Conservation (phyloP, 2,113 vertebrate genomes). For the Nymphicus hollandicus region DNA sequence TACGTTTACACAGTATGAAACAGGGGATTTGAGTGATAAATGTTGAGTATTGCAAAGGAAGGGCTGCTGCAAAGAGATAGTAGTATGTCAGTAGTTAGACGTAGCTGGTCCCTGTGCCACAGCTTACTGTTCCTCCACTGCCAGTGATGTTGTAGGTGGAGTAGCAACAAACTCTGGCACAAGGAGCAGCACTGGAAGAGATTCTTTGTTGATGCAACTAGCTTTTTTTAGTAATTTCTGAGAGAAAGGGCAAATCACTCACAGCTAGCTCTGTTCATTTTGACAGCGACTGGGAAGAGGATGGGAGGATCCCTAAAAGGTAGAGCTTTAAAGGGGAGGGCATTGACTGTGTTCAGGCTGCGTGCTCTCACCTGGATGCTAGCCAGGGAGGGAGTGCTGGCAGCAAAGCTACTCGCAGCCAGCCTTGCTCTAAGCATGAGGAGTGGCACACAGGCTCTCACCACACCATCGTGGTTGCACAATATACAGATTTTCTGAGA, state of each 20-base stretch:
- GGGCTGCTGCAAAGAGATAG: background rate
- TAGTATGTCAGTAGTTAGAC: fast-evolving
- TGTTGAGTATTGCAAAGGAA: background rate
- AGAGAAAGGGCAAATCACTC: background rate
- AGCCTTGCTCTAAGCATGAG: background rate
- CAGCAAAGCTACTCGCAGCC: background rate
- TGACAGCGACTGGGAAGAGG: background rate
- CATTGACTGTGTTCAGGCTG: background rate
- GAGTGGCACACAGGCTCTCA: background rate
- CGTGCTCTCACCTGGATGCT: background rate
- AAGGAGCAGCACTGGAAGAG: background rate
- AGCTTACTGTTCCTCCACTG: background rate
- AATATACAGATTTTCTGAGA: background rate
- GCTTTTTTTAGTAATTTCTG: background rate
- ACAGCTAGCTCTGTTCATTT: background rate
- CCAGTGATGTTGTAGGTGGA: fast-evolving
- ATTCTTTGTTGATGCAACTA: background rate
- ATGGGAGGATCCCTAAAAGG: background rate
- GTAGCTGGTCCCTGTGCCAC: background rate
- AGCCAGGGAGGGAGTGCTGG: background rate
- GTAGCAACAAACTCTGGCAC: background rate
- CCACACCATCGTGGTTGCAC: fast-evolving
- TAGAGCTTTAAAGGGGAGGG: background rate
- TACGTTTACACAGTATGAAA: background rate
- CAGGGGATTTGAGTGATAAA: background rate